Base-by-base conservation (phyloP, 1,140 invertebrate species). In the Rhynchophorus ferrugineus region DNA sequence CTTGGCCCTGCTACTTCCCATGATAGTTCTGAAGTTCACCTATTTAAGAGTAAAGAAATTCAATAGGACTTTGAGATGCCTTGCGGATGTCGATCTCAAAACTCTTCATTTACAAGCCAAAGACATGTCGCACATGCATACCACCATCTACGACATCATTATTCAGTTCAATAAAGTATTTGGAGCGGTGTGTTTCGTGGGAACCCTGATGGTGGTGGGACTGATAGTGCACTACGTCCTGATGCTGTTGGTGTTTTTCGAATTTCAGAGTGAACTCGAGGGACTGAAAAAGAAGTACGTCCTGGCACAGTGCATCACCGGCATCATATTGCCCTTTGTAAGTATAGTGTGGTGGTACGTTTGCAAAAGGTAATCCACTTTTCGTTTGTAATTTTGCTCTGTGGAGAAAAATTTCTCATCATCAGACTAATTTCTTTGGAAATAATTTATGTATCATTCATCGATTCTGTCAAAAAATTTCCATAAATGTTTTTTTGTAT, bases 171-270 rank as follows among this genome's bases (percentile, higher is more conserved):
- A 42, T 13, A 18, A 18, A 13, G 18, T 42, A 6, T 42, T 42
- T 18, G 39, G 39, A 2, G 20, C 18, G 8, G 39, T 42, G 9
- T 21, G 24, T 11, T 29, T 29, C 11, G 24, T 29, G 11, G 24
- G 24, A 6, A 29, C 24, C 18, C 17, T 18, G 9, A 37, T 37
- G 35, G 35, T 16, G 35, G 35, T 37, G 5, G 35, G 35, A 9
- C 14, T 37, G 35, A 37, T 42, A 16, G 11, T 29, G 11, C 39
- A 42, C 20, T 42, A 42, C 39, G 18, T 42, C 14, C n/a, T 42
- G 39, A 42, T 42, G n/a, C 18, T 42, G 39, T 18, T 42, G 20
- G 39, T 42, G 18, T 42, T 9, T 42, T 42, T 42, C 19, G 39
- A 42, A 20, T 42, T 42, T 42, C n/a, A 20, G 6, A 20, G 17